Evolutionary conservation across 2,888 invertebrate species (phyloP), one percentile per base, ranked within the genome.

Genomic region (Ichneumon xanthorius): DNA sequence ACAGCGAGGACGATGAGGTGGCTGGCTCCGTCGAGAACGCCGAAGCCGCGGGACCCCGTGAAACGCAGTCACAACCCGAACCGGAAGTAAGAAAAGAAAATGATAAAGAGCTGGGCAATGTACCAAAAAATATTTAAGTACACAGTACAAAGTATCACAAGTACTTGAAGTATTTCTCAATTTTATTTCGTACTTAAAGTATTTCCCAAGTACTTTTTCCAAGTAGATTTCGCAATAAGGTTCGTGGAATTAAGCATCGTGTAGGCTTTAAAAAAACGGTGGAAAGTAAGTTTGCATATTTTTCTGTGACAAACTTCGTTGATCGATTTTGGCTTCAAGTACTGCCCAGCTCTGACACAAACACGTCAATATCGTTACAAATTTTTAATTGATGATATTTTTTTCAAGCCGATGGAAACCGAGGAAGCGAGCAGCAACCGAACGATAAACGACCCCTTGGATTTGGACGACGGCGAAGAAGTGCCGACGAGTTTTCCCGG

Each of bases 381-480:
- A 61, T 26, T 26, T 37, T 37, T 40, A 1, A 33, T 81, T 81
- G 26, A 16, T n/a, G 14, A 30, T 61, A 30, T 61, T 16, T 61
- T 30, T 85, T 72, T n/a, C 80, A 95, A 95, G 95, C 93, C 95
- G 0, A 95, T 96, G 95, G 96, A 96, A 87, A 94, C 95, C 11
- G 95, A 95, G 33, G 96, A 95, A 85, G 92, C 93, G 63, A 89
- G 89, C 16, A 89, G 89, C 53, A 90, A 90, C 30, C 90, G 88
- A 73, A 80, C 89, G n/a, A 88, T 86, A 16, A 88, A 86, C 72
- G 90, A 91, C 78, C 84, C 90, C 1, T 71, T 90, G 75, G 89
- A 88, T 7, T 78, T 89, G 58, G 91, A 91, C 16, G 91, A 91
- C 6, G 90, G 89, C 45, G 92, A 93, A 85, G 92, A 90, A 73